Base-by-base conservation (phyloP, 2,797 vertebrate genomes). In the Liparis tanakae region DNA sequence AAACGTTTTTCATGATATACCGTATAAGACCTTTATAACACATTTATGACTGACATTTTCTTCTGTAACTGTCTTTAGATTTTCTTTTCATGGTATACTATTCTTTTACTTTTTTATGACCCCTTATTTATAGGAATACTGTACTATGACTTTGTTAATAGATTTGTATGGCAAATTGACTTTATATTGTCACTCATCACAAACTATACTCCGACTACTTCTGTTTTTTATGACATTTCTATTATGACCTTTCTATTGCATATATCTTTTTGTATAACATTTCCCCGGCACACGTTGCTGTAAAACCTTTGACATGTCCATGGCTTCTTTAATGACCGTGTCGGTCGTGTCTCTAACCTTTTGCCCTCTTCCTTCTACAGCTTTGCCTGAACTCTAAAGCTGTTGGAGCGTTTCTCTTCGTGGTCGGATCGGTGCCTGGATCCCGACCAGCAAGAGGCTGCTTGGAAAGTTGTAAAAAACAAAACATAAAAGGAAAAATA, bases 371-470 rank as follows among this genome's bases (percentile, higher is more conserved):
- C 7, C 18, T 37, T n/a, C 59, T 66, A 22, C 79, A 95, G 95
- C 91, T 94, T 80, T 89, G 91, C 92, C 92, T 93, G 88, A 92
- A 88, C 81, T 89, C 71, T 87, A 71, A 90, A 92, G 86, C 88
- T 87, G 81, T 90, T 85, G 94, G 92, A 95, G 92, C 90, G 72
- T 94, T 93, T 94, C 88, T 87, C 93, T 94, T 93, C 83, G 73
- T 85, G 91, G 91, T 91, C 85, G 87, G 90, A 88, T 91, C 78
- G 88, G 90, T 89, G 85, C 91, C 90, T 86, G 85, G 86, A 96
- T 93, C 93, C 85, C 93, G 94, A 94, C 93, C 83, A 91, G 95
- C 80, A 96, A 91, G 95, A 94, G 95, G 92, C 94, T 93, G 95
- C 92, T 93, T 93, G 95, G 82, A 83, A 84, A 95, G 93, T 65